phyloP scores from a whole-genome alignment of 2,888 invertebrate species.

The Pilophorus perplexus region DNA sequence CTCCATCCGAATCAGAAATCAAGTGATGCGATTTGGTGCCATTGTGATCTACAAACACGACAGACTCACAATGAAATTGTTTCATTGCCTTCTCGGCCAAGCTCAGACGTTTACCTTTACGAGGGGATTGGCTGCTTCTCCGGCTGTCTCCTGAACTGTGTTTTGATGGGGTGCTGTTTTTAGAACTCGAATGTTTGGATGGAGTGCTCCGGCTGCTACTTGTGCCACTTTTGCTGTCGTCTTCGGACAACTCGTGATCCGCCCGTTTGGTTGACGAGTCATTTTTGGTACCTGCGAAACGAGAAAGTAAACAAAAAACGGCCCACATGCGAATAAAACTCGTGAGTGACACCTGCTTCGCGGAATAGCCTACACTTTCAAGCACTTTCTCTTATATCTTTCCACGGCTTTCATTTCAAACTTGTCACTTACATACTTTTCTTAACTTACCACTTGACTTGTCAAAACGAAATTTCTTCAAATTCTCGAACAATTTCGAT shows the following conservation, averaged over 20 bases:
- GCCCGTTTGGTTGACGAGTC: not conserved
- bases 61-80: too few relatives aligned
- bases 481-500: constrained; percentile 57
- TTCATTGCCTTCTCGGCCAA: not conserved
- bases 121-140: not conserved
- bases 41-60: constrained; percentile 12
- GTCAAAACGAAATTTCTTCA: constrained; percentile 68
- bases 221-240: constrained; percentile 9
- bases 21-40: constrained; percentile 13
- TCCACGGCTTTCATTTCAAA: too few relatives aligned
- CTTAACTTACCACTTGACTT: constrained; percentile 51
- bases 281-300: not conserved
- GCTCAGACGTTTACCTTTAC: not conserved
- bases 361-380: not conserved
- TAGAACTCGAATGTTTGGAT: constrained; percentile 22
- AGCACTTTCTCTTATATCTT: too few relatives aligned
- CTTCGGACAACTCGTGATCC: constrained; percentile 27
- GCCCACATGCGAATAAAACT: not conserved
- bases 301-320: not conserved
- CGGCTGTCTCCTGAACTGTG: constrained; percentile 11
- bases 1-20: constrained; percentile 28
- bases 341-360: not conserved
- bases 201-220: constrained; percentile 25
- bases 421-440: not conserved
- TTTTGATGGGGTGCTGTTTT: constrained; percentile 25